Evolutionary conservation across 2,888 invertebrate species (phyloP).

Genomic region (Drosophila testacea): DNA sequence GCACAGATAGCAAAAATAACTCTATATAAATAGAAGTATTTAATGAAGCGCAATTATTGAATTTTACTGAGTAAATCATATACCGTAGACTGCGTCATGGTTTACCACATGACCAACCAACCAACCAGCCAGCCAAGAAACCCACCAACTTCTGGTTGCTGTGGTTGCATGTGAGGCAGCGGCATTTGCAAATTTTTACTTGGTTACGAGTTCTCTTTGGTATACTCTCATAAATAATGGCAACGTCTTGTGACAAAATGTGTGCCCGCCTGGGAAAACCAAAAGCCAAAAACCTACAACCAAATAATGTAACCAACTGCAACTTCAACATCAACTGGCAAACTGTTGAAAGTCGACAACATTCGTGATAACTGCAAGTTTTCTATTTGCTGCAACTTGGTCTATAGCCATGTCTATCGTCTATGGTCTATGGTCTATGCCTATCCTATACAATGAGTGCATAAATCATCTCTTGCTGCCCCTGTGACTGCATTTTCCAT

Average conservation of each 20-base stretch:
- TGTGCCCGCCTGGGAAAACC: conserved; percentile 76
- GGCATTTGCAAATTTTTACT: conserved; percentile 56
- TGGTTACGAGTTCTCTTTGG: conserved; percentile 34
- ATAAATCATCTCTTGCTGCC: conserved; percentile 74
- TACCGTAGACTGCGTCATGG: conserved; percentile 61
- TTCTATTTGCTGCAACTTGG: conserved; percentile 51
- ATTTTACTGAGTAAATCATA: conserved; percentile 63
- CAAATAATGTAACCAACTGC: background rate
- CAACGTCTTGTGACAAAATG: conserved; percentile 76
- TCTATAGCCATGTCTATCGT: conserved; percentile 32
- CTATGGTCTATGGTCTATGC: conserved; percentile 24
- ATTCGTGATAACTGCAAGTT: conserved; percentile 77
- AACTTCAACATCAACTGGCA: conserved; percentile 27
- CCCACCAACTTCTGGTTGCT: conserved; percentile 5
- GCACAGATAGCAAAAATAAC: conserved; percentile 24
- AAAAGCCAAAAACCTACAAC: conserved; percentile 25
- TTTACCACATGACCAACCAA: conserved; percentile 64
- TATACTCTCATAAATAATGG: conserved; percentile 67
- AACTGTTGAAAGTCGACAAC: conserved; percentile 29
- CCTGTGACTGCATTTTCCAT: conserved; percentile 50
- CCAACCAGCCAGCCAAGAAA: conserved; percentile 1
- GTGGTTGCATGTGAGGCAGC: conserved; percentile 34
- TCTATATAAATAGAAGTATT: conserved; percentile 62
- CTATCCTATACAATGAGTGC: conserved; percentile 73
- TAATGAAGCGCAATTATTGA: conserved; percentile 78